These are phyloP conservation scores for Ctenodactylus gundi DNA, from an alignment of 2,113 vertebrate species.

Conservation along the genomic window DNA sequence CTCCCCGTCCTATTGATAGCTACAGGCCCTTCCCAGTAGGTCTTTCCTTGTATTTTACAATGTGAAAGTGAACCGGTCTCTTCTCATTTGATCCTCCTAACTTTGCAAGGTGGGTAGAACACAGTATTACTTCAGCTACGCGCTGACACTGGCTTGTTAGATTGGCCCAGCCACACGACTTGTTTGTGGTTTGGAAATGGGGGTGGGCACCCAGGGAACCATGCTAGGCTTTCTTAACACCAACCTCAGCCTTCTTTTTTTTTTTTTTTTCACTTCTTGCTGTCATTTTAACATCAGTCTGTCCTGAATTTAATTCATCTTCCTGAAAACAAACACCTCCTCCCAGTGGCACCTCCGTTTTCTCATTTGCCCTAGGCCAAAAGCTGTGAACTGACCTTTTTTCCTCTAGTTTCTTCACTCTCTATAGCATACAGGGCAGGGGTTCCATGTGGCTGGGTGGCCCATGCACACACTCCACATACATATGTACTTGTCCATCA, in stretches of 20 bases:
- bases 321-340: background rate
- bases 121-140: background rate
- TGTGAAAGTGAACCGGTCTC: background rate
- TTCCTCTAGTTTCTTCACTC: background rate
- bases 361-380: background rate
- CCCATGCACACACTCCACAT: too few species aligned
- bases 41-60: background rate
- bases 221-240: background rate
- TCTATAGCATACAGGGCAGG: background rate
- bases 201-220: background rate
- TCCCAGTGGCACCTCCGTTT: background rate
- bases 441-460: background rate
- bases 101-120: background rate
- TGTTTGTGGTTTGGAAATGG: background rate
- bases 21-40: background rate
- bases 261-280: background rate
- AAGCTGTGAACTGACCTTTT: background rate
- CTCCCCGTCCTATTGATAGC: background rate
- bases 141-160: background rate
- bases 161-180: background rate
- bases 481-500: too few species aligned
- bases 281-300: constrained; percentile 3
- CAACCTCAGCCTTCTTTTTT: background rate
- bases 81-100: background rate
- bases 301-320: constrained; percentile 9